Conservation (phyloP, 64 coral and sea anemone species). For the Stylophora pistillata region DNA sequence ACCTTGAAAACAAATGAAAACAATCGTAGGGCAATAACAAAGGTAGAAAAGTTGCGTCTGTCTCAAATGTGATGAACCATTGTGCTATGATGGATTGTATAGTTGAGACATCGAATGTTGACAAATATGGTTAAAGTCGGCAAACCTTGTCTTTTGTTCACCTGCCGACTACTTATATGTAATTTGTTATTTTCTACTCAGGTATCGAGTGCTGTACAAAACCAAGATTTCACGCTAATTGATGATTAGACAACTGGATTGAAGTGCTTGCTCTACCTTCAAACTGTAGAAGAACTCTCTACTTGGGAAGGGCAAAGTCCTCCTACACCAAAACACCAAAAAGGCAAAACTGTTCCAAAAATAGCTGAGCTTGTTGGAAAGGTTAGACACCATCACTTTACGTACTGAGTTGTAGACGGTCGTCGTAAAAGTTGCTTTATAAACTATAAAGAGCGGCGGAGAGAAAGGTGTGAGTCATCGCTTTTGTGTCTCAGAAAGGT, state of each 20-base stretch:
- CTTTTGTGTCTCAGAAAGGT: no score
- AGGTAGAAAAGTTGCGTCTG: no score
- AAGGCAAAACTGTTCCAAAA: constrained; percentile 87
- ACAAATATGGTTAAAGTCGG: no score
- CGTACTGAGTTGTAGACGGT: background rate
- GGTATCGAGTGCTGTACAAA: constrained; percentile 99
- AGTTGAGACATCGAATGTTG: no score
- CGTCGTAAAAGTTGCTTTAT: background rate
- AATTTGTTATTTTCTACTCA: background rate
- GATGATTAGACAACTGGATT: constrained; percentile 88
- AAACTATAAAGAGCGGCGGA: no score
- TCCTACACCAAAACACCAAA: constrained; percentile 84
- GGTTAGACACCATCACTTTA: constrained; percentile 28
- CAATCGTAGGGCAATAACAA: no score
- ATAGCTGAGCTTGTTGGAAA: constrained; percentile 91
- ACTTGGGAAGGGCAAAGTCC: constrained; percentile 87
- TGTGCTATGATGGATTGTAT: no score
- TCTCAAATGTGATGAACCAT: no score
- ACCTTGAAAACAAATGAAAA: no score
- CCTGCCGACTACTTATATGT: no score
- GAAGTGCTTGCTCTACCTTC: constrained; percentile 92
- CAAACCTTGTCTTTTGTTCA: no score
- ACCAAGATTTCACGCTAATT: constrained; percentile 95
- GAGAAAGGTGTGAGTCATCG: no score
- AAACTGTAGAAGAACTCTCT: constrained; percentile 71